Base-by-base conservation (phyloP, 1,140 invertebrate species). In the Muscidifurax raptorellus region DNA sequence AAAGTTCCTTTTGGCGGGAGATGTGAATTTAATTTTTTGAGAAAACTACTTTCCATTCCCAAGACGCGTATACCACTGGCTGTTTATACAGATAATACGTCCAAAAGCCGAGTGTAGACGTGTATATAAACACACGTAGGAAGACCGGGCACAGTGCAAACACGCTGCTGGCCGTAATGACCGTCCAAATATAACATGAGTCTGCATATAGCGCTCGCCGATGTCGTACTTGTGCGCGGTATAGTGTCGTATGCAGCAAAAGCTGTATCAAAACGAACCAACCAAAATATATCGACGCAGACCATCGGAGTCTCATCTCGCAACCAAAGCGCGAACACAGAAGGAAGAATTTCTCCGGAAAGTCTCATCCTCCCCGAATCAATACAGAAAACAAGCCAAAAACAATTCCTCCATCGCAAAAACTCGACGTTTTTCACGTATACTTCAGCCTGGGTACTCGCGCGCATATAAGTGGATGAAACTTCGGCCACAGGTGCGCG, bases 161-260 rank as follows among this genome's bases (percentile, higher is more conserved):
- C 67, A 83, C 85, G 78, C 82, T 85, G 74, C 80, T 75, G 22
- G 84, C 87, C 87, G 87, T 91, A 90, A 92, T 91, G 89, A 92
- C 90, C 91, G 89, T 88, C 88, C 90, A 93, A 93, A 93, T 90
- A 93, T 87, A 93, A 93, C 90, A 93, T 87, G 90, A 93, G 92
- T 93, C 90, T 93, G 90, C 92, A 93, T 93, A 93, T 93, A 93
- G 91, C 90, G 91, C 91, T 91, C 90, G 88, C 90, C 86, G 87
- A 87, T 59, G 52, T 59, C 36, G n/a, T n/a, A n/a, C n/a, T n/a
- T n/a, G n/a, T n/a, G n/a, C n/a, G n/a, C n/a, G n/a, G 18, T 59
- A 5, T 18, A 47, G 44, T 47, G 2, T 15, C 36, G 9, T 47
- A 47, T 18, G 44, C 13, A 4, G 22, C 52, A 18, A n/a, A 5